A percentile compares a stretch with the other conserved stretches of the same genome.
phyloP scores from a whole-genome alignment of 2,888 invertebrate species.

The Epinotia nisella region DNA sequence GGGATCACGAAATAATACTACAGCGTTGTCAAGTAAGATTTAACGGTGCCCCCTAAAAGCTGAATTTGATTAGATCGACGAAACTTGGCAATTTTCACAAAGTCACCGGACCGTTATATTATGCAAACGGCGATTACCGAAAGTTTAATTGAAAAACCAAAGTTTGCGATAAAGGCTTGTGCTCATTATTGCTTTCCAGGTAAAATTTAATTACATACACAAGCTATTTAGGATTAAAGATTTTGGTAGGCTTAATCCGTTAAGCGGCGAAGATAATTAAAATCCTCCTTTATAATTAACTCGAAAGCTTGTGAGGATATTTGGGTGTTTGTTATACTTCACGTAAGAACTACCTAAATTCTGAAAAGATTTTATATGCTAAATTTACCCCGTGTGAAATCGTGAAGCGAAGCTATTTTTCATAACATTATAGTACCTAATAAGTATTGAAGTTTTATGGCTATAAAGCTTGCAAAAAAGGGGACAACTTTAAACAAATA shows the following conservation, averaged over 20 bases:
- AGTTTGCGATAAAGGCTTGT: constrained; percentile 66
- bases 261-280: not conserved
- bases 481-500: no score
- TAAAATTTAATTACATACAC: constrained; percentile 54
- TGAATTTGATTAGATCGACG: constrained; percentile 61
- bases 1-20: constrained; percentile 22
- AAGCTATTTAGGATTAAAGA: constrained; percentile 41
- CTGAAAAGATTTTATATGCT: no score
- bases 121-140: constrained; percentile 66
- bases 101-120: constrained; percentile 59
- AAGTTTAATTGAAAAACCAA: constrained; percentile 70
- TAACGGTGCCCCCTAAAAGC: constrained; percentile 50
- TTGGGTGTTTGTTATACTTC: not conserved
- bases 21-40: constrained; percentile 38
- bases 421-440: no score
- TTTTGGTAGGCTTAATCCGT: constrained; percentile 19
- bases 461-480: no score
- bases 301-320: not conserved
- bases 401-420: no score
- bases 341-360: no score
- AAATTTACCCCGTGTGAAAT: no score
- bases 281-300: not conserved
- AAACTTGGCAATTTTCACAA: constrained; percentile 59
- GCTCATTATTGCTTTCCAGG: constrained; percentile 63
- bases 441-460: no score